Base-by-base conservation (phyloP, 2,888 invertebrate species). In the Morpho achilles region DNA sequence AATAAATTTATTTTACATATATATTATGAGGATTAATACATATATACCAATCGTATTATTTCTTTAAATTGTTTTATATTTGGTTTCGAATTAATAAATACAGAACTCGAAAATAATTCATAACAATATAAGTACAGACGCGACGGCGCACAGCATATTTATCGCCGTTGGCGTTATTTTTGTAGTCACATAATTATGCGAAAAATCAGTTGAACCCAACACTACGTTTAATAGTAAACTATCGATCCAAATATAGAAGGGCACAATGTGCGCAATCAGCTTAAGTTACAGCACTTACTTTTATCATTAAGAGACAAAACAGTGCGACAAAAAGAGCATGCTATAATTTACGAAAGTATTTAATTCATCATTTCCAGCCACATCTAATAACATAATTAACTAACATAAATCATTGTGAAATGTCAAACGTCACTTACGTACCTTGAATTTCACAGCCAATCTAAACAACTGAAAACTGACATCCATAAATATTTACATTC, bases 401-500 rank as follows among this genome's bases (percentile, higher is more conserved):
- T 63, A 67, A 69, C 70, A 74, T 71, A 73, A 72, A 76, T 76
- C 74, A 74, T 80, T 82, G 79, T 82, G 83, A 82, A 81, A 82
- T 78, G 79, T 73, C 76, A 77, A 75, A 79, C 74, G 75, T 82
- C 78, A 82, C 76, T 81, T 84, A 87, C 89, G 80, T 88, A 89
- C 89, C 89, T 89, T 85, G 82, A 88, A 88, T 87, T 87, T 88
- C 83, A 89, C 87, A 87, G 89, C 87, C 87, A 87, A 88, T 88
- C 87, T 88, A 88, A 89, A 88, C 86, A 88, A 88, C 85, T 86
- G 85, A 87, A 88, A 87, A 87, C 86, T 88, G 88, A 87, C 88
- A 88, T 88, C 88, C 87, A 86, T 89, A 89, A 88, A 88, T 89
- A 88, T 89, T 89, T 89, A 89, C 89, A 88, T 87, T 87, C 79